Percentiles rank a stretch among this genome's conserved stretches.
Conservation (phyloP, 2,888 invertebrate species). For the Himalopsyche anomala region DNA sequence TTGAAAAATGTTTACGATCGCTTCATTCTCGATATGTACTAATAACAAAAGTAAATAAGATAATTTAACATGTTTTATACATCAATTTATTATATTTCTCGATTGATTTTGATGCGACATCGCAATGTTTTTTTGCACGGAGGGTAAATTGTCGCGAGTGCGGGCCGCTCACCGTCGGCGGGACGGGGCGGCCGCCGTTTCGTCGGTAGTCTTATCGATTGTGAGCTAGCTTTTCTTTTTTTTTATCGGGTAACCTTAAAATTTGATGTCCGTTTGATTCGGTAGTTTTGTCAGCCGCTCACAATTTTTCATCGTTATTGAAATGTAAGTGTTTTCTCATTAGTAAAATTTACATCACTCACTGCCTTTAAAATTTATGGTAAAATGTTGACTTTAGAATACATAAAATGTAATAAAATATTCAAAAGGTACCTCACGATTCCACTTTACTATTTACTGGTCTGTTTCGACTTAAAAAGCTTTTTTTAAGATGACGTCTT, state of each 20-base stretch:
- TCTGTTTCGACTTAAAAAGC: slow-evolving; percentile 56
- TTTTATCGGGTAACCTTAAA: slow-evolving; percentile 59
- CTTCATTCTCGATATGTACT: slow-evolving; percentile 63
- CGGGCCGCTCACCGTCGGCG: background rate
- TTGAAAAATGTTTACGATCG: slow-evolving; percentile 61
- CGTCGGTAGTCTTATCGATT: slow-evolving; percentile 48
- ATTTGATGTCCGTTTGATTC: slow-evolving; percentile 62
- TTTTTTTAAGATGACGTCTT: slow-evolving; percentile 54
- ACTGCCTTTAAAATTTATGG: slow-evolving; percentile 65
- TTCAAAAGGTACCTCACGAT: slow-evolving; percentile 55
- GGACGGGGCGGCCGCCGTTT: slow-evolving; percentile 32
- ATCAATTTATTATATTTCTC: slow-evolving; percentile 58
- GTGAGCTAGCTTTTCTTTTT: slow-evolving; percentile 57
- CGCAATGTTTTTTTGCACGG: slow-evolving; percentile 59
- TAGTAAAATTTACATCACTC: slow-evolving; percentile 65
- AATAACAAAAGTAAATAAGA: slow-evolving; percentile 58
- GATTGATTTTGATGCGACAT: slow-evolving; percentile 55
- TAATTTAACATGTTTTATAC: slow-evolving; percentile 63
- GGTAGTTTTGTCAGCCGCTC: slow-evolving; percentile 59
- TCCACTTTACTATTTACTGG: slow-evolving; percentile 54
- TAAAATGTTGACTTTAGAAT: slow-evolving; percentile 64
- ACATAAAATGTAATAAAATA: slow-evolving; percentile 56
- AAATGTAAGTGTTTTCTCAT: slow-evolving; percentile 63
- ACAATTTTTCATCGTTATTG: slow-evolving; percentile 63
- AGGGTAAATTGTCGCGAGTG: slow-evolving; percentile 37